A percentile compares a stretch with the other conserved stretches of the same genome.
phyloP scores from a whole-genome alignment of 1,140 invertebrate species.

The Solen grandis region DNA sequence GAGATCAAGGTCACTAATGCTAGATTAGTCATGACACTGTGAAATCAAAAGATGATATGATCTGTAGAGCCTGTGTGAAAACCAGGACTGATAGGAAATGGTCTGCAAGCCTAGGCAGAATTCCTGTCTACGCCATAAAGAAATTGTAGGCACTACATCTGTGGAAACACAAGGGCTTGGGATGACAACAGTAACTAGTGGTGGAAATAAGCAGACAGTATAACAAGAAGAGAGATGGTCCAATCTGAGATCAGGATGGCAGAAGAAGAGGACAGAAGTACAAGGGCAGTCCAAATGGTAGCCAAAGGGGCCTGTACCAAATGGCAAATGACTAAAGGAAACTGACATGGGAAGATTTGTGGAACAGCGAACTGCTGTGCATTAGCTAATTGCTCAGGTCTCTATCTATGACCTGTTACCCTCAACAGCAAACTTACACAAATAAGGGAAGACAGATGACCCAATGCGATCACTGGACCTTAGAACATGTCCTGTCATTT shows the following conservation, averaged over 20 bases:
- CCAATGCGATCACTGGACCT: too few relatives aligned
- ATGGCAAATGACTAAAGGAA: conserved; percentile 31
- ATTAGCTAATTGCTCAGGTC: conserved; percentile 42
- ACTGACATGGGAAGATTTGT: conserved; percentile 44
- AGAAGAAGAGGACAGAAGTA: too few relatives aligned
- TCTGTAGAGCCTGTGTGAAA: not conserved
- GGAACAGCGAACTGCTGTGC: conserved; percentile 27
- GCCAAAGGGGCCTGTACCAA: conserved; percentile 11
- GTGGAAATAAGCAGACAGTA: too few relatives aligned
- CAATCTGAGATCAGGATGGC: too few relatives aligned
- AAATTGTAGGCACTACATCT: not conserved
- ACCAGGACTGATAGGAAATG: conserved; percentile 20
- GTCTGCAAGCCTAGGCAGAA: conserved; percentile 13
- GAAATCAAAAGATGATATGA: not conserved
- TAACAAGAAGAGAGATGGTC: too few relatives aligned
- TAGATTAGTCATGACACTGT: not conserved
- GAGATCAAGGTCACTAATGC: conserved; percentile 31
- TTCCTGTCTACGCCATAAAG: not conserved
- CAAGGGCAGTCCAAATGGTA: not conserved
- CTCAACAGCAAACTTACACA: conserved; percentile 28
- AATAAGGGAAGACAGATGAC: conserved; percentile 5
- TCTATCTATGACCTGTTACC: conserved; percentile 36
- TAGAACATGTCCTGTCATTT: too few relatives aligned
- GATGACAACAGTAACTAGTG: too few relatives aligned
- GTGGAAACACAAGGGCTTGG: not conserved